A percentile compares a stretch with the other conserved stretches of the same genome.
Conservation (phyloP, 2,797 vertebrate species). For the Sebastes vulpes region DNA sequence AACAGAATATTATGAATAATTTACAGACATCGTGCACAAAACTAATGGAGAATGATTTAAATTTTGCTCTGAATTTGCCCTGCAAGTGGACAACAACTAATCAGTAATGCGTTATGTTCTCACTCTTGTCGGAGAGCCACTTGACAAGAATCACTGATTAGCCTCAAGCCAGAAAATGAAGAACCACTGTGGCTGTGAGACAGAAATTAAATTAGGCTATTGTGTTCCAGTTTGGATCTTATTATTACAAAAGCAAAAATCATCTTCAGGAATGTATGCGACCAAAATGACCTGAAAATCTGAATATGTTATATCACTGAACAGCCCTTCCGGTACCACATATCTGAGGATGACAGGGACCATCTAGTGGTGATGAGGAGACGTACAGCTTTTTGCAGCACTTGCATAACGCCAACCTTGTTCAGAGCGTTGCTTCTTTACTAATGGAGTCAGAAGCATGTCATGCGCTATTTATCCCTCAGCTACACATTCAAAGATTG, state of each 20-base stretch:
- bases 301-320: background rate
- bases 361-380: slow-evolving; percentile 36
- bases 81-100: background rate
- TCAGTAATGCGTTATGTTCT: background rate
- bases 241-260: no score
- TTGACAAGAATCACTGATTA: background rate
- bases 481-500: slow-evolving; percentile 41
- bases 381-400: slow-evolving; percentile 3
- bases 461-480: slow-evolving; percentile 60
- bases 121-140: background rate
- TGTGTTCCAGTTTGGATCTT: background rate
- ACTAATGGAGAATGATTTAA: background rate
- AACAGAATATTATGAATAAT: background rate
- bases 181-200: background rate
- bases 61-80: background rate
- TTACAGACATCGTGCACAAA: background rate
- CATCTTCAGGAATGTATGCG: background rate
- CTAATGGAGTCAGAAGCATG: slow-evolving; percentile 55
- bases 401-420: slow-evolving; percentile 43
- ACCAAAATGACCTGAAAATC: background rate
- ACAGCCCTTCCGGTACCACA: background rate
- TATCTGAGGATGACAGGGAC: slow-evolving; percentile 15
- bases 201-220: background rate
- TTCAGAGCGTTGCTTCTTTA: slow-evolving; percentile 24
- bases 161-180: background rate